Evolutionary conservation across 2,797 vertebrate genomes (phyloP), one percentile per base, ranked within the genome.

Genomic region (Miopithecus talapoin): DNA sequence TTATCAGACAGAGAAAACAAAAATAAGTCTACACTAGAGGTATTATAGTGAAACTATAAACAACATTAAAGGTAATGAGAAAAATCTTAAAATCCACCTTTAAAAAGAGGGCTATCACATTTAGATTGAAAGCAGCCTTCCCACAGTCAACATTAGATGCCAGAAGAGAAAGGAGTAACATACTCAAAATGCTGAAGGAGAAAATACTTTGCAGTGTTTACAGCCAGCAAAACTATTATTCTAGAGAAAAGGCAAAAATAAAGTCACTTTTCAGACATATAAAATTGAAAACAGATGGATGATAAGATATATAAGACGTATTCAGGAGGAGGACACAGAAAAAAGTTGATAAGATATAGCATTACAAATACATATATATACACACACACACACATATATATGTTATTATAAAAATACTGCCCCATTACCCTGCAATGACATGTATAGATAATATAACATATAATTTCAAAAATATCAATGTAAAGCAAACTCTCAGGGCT

Each of bases 201-300:
- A 53, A 94, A 76, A 26, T 3, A 75, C n/a, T 48, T 64, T 10
- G 5, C 10, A 79, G 24, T 50, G 14, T 79, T 84, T 50, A 68
- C 76, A 36, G 48, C 53, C 64, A 92, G 17, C 39, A 48, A 86
- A 94, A 86, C 28, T 81, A 43, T 55, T 78, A 55, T 70, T 88
- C 68, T 72, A 70, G 90, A 48, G 46, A 64, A 94, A 76, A 80
- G 4, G 7, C 53, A 94, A 90, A 93, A 93, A 80, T 30, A 48
- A 95, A 68, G 33, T 30, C 30, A 74, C 68, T 79, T 78, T 96
- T 70, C 75, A 86, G 79, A 39, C 43, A 78, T 50, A 55, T 26
- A 88, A 93, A 95, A 78, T 70, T 83, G 68, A 95, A 96, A 78
- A 11, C 12, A 43, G 43, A 72, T 81, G 33, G 39, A 64, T 95